These are phyloP conservation scores for Polyergus mexicanus DNA, from an alignment of 1,140 invertebrate genomes.

Conservation along the genomic window DNA sequence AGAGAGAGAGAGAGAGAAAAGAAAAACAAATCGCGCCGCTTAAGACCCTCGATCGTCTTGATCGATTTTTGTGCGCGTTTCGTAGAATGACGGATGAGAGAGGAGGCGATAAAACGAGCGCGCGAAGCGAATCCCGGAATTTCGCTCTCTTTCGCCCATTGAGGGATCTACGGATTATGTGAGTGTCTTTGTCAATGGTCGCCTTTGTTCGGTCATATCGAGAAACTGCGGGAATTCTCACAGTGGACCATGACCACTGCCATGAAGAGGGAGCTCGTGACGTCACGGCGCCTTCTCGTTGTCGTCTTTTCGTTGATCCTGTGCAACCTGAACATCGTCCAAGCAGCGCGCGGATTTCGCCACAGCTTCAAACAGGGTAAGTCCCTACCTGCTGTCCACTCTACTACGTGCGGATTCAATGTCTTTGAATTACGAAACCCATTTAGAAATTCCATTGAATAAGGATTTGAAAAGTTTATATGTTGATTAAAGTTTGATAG, in stretches of 20 bases:
- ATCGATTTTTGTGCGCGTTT: background rate
- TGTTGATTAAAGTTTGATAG: background rate
- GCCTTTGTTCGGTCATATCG: conserved; percentile 65
- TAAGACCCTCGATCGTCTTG: too few species aligned
- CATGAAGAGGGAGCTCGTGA: conserved; percentile 59
- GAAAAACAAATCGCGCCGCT: too few species aligned
- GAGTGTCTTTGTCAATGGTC: conserved; percentile 65
- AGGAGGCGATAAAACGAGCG: background rate
- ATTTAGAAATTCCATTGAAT: background rate
- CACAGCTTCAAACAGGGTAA: conserved; percentile 78
- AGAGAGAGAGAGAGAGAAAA: too few species aligned
- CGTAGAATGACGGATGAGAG: conserved; percentile 28
- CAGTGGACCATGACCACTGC: conserved; percentile 78
- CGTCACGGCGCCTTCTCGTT: conserved; percentile 67
- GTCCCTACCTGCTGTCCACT: conserved; percentile 16
- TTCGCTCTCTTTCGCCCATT: conserved; percentile 38
- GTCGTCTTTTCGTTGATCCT: conserved; percentile 72
- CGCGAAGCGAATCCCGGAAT: background rate
- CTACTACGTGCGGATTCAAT: background rate
- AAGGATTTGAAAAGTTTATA: background rate
- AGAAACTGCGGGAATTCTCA: conserved; percentile 65
- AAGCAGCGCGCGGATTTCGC: conserved; percentile 78
- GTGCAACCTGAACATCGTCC: conserved; percentile 70
- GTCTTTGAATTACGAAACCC: background rate
- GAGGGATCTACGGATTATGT: conserved; percentile 34